Percentiles rank a stretch among this genome's conserved stretches.
These are phyloP conservation scores for Notechis scutatus DNA, from an alignment of 2,113 vertebrate species.

Conservation along the genomic window DNA sequence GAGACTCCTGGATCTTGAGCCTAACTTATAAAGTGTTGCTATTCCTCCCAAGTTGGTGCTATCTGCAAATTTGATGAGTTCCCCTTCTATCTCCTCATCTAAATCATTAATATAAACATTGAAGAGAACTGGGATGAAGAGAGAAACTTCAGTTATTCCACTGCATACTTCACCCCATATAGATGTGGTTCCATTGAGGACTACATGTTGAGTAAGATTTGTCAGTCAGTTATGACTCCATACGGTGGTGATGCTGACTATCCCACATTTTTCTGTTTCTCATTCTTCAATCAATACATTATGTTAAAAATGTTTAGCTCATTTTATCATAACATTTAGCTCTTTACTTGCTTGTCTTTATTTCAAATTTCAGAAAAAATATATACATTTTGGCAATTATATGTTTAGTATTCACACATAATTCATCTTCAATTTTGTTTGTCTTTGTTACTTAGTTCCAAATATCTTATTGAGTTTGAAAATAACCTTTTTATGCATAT, in stretches of 20 bases:
- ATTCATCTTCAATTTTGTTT: background rate
- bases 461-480: background rate
- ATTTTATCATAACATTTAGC: background rate
- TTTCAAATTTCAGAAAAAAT: background rate
- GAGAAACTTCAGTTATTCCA: background rate
- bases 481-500: background rate
- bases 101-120: background rate
- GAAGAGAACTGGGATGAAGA: background rate
- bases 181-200: too few species aligned
- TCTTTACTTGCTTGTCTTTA: background rate
- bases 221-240: too few species aligned
- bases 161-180: too few species aligned
- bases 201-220: too few species aligned
- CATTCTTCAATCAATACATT: background rate
- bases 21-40: background rate
- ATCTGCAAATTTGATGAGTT: background rate
- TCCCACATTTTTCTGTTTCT: background rate
- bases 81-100: background rate
- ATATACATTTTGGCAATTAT: background rate
- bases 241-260: too few species aligned
- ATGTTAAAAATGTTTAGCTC: background rate
- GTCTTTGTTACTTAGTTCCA: background rate
- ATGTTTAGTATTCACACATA: background rate
- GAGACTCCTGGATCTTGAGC: background rate
- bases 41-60: background rate